A percentile compares a stretch with the other conserved stretches of the same genome.
These are phyloP conservation scores for Hirundo rustica DNA, from an alignment of 2,797 vertebrate species.

Conservation along the genomic window DNA sequence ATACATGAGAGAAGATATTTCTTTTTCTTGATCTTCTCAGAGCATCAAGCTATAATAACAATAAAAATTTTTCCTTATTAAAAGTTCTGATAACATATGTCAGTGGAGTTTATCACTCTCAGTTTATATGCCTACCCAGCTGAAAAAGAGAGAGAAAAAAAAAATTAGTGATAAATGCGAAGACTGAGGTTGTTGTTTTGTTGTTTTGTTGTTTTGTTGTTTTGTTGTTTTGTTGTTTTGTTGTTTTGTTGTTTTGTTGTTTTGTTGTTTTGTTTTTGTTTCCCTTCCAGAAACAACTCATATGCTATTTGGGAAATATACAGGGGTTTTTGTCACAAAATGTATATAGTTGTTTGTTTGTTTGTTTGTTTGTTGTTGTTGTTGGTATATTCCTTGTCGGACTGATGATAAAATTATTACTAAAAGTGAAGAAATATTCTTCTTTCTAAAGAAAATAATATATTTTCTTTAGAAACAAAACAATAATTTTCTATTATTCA, in stretches of 20 bases:
- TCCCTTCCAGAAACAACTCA: not conserved
- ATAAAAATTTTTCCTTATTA: not conserved
- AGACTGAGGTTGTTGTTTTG: accelerated
- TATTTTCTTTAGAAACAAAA: too few species aligned
- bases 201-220: not conserved
- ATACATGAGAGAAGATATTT: not conserved
- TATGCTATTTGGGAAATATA: not conserved
- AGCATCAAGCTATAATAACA: not conserved
- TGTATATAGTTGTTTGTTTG: not conserved
- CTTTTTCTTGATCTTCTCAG: not conserved
- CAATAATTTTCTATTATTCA: too few species aligned
- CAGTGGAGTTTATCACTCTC: not conserved
- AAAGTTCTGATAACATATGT: not conserved
- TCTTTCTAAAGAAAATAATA: too few species aligned
- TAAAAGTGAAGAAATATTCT: not conserved
- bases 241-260: not conserved
- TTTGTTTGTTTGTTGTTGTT: not conserved
- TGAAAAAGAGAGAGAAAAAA: not conserved
- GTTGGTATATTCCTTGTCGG: not conserved
- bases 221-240: not conserved
- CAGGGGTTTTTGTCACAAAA: accelerated
- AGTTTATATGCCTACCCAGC: not conserved
- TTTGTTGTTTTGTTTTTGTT: not conserved
- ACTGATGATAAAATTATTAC: not conserved
- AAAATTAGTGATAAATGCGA: accelerated